These are phyloP conservation scores for Leptopilina drosophilae DNA, from an alignment of 2,888 invertebrate species.

Conservation along the genomic window DNA sequence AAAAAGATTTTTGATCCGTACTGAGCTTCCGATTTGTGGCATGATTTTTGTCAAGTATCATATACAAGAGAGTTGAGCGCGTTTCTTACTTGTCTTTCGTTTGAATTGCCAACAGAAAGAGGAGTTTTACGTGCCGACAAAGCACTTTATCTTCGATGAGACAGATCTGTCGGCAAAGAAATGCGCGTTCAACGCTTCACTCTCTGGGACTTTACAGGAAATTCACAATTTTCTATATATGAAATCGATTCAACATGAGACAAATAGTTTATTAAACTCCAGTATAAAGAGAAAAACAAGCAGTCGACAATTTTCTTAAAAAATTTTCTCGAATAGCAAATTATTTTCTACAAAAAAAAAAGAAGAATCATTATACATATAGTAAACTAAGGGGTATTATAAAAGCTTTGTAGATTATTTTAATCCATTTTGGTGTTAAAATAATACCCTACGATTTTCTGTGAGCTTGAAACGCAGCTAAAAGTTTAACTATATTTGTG, in stretches of 20 bases:
- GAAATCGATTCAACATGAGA: neutral
- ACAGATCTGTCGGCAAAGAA: slow-evolving; percentile 33
- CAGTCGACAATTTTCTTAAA: too few species aligned
- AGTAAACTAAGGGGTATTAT: too few species aligned
- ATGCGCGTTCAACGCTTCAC: neutral
- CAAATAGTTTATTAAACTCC: neutral
- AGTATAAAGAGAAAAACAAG: too few species aligned
- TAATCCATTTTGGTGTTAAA: too few species aligned
- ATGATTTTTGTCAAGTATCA: slow-evolving; percentile 6
- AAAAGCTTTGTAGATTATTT: neutral
- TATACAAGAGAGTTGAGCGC: neutral
- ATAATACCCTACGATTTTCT: too few species aligned
- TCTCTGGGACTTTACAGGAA: neutral
- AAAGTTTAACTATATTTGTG: too few species aligned
- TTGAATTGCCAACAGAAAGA: slow-evolving; percentile 13
- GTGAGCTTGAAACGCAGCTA: too few species aligned
- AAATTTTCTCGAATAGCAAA: neutral
- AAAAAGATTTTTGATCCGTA: slow-evolving; percentile 7
- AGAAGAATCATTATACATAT: too few species aligned
- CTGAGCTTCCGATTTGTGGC: neutral
- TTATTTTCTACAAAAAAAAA: too few species aligned
- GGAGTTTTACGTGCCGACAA: slow-evolving; percentile 30
- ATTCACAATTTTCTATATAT: neutral
- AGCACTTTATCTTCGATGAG: slow-evolving; percentile 37
- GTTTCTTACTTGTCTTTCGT: slow-evolving; percentile 19